Evolutionary conservation across 2,797 vertebrate genomes (phyloP), one percentile per base, ranked within the genome.

Genomic region (Chelon labrosus): DNA sequence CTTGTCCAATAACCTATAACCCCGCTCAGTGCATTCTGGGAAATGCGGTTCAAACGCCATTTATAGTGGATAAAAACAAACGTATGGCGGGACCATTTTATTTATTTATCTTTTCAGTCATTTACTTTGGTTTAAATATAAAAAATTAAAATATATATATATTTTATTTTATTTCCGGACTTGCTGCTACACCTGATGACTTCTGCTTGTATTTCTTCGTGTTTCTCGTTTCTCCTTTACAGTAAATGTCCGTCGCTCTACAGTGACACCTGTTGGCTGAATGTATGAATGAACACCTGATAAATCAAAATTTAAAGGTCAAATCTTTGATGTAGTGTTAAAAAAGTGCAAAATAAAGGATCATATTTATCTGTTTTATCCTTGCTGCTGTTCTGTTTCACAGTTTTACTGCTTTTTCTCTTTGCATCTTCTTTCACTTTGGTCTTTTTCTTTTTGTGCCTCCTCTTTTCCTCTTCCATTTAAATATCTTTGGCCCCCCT

Each of bases 21-120:
- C 64, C 16, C 9, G 1, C 46, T 3, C 59, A 16, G 1, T 80
- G 92, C 79, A 80, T 86, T 47, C 20, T 90, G 91, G 91, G 90
- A 84, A 84, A 74, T 84, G 83, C 14, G 16, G 83, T 91, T 51
- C 13, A 10, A 54, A 17, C 10, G 7, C 8, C 31, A 53, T 14
- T 16, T 5, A 35, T n/a, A 39, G 7, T 7, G 38, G 12, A 19
- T 9, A 10, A 19, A 47, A 10, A n/a, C 9, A 3, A 47, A n/a
- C n/a, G 46, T 19, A 19, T 47, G 8, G 10, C 7, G 7, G 17
- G 17, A 7, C 6, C 5, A 5, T 6, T 42, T 42, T 42, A 17
- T 31, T 31, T 7, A 17, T 17, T 14, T 7, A 17, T 44, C 6
- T 17, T 7, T 17, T 8, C 9, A 9, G 2, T 6, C 41, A 12